Conservation (phyloP, 64 coral and sea anemone genomes). For the Montipora sp. region DNA sequence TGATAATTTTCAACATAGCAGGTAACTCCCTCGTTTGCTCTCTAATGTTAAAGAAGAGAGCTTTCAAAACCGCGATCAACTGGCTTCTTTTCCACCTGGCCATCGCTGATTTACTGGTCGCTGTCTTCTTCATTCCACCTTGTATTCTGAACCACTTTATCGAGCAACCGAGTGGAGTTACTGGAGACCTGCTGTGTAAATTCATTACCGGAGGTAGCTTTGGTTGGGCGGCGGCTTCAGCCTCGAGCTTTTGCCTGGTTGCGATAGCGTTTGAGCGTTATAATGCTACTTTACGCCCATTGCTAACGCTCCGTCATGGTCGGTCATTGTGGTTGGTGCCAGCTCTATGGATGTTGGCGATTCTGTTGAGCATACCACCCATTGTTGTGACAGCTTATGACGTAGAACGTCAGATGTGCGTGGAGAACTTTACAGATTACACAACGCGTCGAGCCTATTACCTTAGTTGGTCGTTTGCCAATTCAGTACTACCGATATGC, state of each 20-base stretch:
- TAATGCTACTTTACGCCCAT: conserved; percentile 41
- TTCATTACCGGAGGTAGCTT: conserved; percentile 17
- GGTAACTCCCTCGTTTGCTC: conserved; percentile 56
- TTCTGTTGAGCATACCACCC: background rate
- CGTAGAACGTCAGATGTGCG: background rate
- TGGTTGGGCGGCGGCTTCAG: background rate
- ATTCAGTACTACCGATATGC: conserved; percentile 18
- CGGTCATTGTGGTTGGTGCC: background rate
- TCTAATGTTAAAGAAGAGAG: conserved; percentile 16
- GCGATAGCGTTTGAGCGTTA: conserved; percentile 50
- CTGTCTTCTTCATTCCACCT: conserved; percentile 32
- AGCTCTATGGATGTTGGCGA: background rate
- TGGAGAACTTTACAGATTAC: background rate
- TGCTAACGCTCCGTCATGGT: background rate
- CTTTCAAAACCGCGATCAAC: conserved; percentile 54
- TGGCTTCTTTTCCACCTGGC: conserved; percentile 67
- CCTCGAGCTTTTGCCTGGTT: conserved; percentile 22
- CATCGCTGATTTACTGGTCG: conserved; percentile 48
- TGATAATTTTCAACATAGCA: conserved; percentile 56
- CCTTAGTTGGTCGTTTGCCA: background rate
- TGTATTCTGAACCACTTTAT: conserved; percentile 13
- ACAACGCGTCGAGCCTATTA: background rate
- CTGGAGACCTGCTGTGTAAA: conserved; percentile 43
- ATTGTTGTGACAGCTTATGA: background rate
- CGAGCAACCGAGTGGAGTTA: conserved; percentile 17